Percentiles rank a stretch among this genome's conserved stretches.
Evolutionary conservation across 2,113 vertebrate species (phyloP).

Genomic region (Gopherus evgoodei): DNA sequence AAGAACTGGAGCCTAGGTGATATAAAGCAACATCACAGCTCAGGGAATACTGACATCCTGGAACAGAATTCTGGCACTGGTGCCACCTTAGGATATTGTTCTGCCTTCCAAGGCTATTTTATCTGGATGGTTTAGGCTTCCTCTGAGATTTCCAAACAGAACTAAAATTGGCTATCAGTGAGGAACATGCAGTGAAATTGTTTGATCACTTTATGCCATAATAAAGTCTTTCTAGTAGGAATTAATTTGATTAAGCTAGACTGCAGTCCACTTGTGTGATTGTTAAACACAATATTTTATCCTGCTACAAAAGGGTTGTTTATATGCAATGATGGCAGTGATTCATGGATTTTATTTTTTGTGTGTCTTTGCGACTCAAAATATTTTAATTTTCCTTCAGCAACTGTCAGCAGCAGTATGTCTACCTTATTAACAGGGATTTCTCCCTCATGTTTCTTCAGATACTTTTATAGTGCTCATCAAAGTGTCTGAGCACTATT

Average conservation of each 20-base stretch:
- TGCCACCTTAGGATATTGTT: not conserved
- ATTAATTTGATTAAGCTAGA: constrained; percentile 32
- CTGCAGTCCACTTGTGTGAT: not conserved
- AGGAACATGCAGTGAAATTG: not conserved
- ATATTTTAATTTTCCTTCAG: not conserved
- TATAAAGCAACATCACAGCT: constrained; percentile 15
- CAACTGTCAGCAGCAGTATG: not conserved
- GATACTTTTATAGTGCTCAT: not conserved
- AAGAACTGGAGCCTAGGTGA: not conserved
- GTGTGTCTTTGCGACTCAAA: not conserved
- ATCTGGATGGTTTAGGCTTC: not conserved
- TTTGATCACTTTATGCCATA: not conserved
- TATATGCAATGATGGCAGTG: not conserved
- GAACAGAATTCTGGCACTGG: not conserved
- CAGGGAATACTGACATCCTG: not conserved
- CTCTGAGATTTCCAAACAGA: constrained; percentile 19
- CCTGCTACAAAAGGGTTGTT: not conserved
- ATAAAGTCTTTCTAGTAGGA: constrained; percentile 12
- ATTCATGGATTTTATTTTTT: not conserved
- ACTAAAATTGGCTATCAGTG: not conserved
- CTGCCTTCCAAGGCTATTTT: not conserved
- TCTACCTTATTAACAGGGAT: not conserved
- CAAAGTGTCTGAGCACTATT: not conserved
- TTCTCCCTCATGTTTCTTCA: not conserved
- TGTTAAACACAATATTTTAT: not conserved